phyloP scores from a whole-genome alignment of 2,113 vertebrate genomes.

The Puma concolor region DNA sequence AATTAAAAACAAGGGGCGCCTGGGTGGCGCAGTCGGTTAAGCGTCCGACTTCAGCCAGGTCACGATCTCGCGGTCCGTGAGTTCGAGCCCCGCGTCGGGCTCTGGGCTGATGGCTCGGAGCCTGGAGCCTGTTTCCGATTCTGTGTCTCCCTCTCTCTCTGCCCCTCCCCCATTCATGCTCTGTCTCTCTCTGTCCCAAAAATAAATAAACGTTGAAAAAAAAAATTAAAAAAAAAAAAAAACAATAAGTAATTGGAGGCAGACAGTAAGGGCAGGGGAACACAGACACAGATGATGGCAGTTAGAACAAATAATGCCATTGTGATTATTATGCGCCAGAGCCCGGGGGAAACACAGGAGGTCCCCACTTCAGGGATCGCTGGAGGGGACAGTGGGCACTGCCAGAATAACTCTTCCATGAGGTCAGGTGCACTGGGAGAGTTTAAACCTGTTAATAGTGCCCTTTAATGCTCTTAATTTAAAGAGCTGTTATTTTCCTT shows the following conservation, averaged over 20 bases:
- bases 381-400: rapidly evolving
- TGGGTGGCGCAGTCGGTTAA: too few relatives aligned
- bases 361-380: not conserved
- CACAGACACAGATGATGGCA: not conserved
- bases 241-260: not conserved
- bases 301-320: not conserved
- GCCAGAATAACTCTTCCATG: not conserved
- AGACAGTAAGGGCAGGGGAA: not conserved
- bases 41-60: too few relatives aligned
- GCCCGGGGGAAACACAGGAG: too few relatives aligned
- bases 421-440: not conserved
- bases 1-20: not conserved
- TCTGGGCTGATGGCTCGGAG: too few relatives aligned
- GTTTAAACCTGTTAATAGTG: not conserved
- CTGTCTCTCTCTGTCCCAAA: too few relatives aligned
- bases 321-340: not conserved
- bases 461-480: not conserved
- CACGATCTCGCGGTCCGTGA: too few relatives aligned
- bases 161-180: too few relatives aligned
- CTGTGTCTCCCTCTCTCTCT: too few relatives aligned
- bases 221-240: too few relatives aligned
- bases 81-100: too few relatives aligned
- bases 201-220: too few relatives aligned
- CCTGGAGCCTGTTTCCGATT: too few relatives aligned
- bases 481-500: not conserved